Conservation (phyloP, 2,113 vertebrate species). For the Pogona vitticeps region DNA sequence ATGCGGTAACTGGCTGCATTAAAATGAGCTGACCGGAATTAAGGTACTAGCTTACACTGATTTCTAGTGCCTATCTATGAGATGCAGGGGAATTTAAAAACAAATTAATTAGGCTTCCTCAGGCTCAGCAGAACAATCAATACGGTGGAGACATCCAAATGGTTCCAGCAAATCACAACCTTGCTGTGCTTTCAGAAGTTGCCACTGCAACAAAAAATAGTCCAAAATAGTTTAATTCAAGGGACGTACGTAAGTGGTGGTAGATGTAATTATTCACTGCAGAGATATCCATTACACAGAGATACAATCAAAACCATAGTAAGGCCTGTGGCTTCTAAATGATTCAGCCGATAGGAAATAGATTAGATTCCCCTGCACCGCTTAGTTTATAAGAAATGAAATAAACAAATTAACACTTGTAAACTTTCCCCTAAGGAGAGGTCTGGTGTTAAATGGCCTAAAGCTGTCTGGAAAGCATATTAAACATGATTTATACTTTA, state of each 20-base stretch:
- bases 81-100: constrained; percentile 52
- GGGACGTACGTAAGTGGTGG: not conserved
- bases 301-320: not conserved
- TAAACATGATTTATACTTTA: constrained; percentile 5
- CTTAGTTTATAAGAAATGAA: not conserved
- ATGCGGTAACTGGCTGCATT: constrained; percentile 45
- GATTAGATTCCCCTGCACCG: not conserved
- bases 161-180: constrained; percentile 32
- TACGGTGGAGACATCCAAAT: constrained; percentile 26
- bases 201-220: constrained; percentile 25
- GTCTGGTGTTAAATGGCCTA: not conserved
- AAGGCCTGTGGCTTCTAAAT: not conserved
- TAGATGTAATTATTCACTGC: not conserved
- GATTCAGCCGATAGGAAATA: not conserved
- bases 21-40: constrained; percentile 40
- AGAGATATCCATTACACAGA: not conserved
- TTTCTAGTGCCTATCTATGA: constrained; percentile 34
- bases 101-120: constrained; percentile 62
- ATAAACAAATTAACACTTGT: not conserved
- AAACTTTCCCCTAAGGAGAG: not conserved
- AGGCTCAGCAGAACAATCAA: constrained; percentile 55
- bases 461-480: not conserved
- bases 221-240: not conserved
- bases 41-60: constrained; percentile 53
- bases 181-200: constrained; percentile 37